A percentile compares a stretch with the other conserved stretches of the same genome.
phyloP scores from a whole-genome alignment of 1,140 invertebrate genomes.

The Pantala flavescens region DNA sequence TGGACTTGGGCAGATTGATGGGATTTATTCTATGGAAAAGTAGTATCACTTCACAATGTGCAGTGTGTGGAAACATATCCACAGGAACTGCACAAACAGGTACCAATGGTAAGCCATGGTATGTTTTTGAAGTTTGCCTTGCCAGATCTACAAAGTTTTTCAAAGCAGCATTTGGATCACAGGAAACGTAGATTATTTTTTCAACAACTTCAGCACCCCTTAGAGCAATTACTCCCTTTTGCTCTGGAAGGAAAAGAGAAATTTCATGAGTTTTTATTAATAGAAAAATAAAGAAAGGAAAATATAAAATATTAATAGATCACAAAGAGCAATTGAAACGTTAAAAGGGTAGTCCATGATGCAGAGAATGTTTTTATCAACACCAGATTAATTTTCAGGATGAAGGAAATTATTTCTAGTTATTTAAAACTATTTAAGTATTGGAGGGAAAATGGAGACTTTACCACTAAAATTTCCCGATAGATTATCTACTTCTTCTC shows the following conservation, averaged over 20 bases:
- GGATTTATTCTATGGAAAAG: conserved; percentile 54
- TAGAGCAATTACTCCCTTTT: conserved; percentile 64
- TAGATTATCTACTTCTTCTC: too few relatives aligned
- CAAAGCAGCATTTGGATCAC: conserved; percentile 71
- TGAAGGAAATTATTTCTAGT: too few relatives aligned
- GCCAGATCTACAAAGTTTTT: conserved; percentile 86
- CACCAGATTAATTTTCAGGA: too few relatives aligned
- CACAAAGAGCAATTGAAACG: too few relatives aligned
- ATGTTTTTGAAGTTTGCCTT: conserved; percentile 66
- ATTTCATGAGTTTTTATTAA: too few relatives aligned
- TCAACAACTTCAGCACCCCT: conserved; percentile 63
- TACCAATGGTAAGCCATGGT: conserved; percentile 68
- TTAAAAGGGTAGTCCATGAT: too few relatives aligned
- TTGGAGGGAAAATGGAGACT: too few relatives aligned
- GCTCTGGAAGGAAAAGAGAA: conserved; percentile 46
- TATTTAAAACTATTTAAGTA: too few relatives aligned
- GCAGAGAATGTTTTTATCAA: too few relatives aligned
- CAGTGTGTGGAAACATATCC: conserved; percentile 90
- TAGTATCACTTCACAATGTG: conserved; percentile 78
- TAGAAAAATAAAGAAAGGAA: too few relatives aligned
- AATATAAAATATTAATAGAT: too few relatives aligned
- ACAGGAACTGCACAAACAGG: conserved; percentile 72
- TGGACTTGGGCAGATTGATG: not conserved
- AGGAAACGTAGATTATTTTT: conserved; percentile 81
- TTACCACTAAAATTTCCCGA: too few relatives aligned